Conservation (phyloP, 1,140 invertebrate species). For the Drosophila cardini region DNA sequence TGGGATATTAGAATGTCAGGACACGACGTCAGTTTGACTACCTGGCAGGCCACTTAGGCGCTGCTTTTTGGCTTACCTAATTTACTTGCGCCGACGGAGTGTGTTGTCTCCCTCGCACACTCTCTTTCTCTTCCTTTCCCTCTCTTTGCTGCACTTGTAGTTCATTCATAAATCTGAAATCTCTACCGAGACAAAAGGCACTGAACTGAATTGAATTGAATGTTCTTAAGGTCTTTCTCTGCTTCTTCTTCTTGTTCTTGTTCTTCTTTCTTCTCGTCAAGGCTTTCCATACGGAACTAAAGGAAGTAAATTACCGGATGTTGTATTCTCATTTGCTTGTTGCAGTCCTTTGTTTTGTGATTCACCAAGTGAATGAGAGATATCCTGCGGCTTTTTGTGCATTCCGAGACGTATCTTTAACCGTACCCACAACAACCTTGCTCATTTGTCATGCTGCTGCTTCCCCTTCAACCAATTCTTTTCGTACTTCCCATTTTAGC, state of each 20-base stretch:
- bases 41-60: slow-evolving; percentile 72
- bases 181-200: slow-evolving; percentile 55
- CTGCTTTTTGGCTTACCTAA: slow-evolving; percentile 68
- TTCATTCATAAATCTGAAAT: slow-evolving; percentile 75
- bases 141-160: slow-evolving; percentile 34
- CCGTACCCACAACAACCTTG: slow-evolving; percentile 47
- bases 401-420: slow-evolving; percentile 1
- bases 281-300: slow-evolving; percentile 77
- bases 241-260: not conserved
- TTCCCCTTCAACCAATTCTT: not conserved
- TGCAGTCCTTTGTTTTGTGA: slow-evolving; percentile 68
- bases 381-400: slow-evolving; percentile 76
- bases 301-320: slow-evolving; percentile 84
- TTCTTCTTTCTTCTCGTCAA: slow-evolving; percentile 53
- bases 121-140: slow-evolving; percentile 1
- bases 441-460: slow-evolving; percentile 63
- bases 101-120: slow-evolving; percentile 35
- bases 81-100: slow-evolving; percentile 74
- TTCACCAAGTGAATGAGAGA: slow-evolving; percentile 51
- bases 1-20: slow-evolving; percentile 69
- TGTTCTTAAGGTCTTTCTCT: slow-evolving; percentile 18
- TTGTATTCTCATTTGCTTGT: slow-evolving; percentile 82
- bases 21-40: slow-evolving; percentile 43
- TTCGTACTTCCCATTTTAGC: slow-evolving; percentile 35
- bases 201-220: slow-evolving; percentile 43